Base-by-base conservation (phyloP, 2,113 vertebrate species). In the Epinephelus cyanopodus region DNA sequence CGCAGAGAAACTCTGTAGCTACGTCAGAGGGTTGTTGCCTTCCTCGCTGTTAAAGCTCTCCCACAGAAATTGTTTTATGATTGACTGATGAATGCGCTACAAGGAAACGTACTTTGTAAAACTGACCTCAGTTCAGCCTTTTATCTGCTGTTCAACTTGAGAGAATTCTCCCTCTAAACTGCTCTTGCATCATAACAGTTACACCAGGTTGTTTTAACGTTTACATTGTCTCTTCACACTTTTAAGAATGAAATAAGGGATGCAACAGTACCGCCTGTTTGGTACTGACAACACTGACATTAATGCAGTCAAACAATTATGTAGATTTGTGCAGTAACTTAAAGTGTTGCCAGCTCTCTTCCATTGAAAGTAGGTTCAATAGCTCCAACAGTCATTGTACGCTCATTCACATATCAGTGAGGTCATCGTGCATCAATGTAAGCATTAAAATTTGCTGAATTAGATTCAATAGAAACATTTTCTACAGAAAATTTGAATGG, bases 141-240 rank as follows among this genome's bases (percentile, higher is more conserved):
- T 72, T 66, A 50, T 63, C 29, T 56, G 64, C 48, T 72, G 62
- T 57, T 76, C 37, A 42, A 18, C 39, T 64, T 19, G 42, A 68
- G 10, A 42, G 23, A 50, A 29, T 77, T 39, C 21, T 42, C 8
- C 45, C 37, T 63, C 2, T 7, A 47, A 74, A 23, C 42, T 39
- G 8, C 66, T 65, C 1, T 13, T 80, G 7, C 11, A 29, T 56
- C 3, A 56, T 19, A 15, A 65, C 37, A 13, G 18, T 58, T 1
- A 39, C 45, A 50, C 25, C 37, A 25, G 23, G 45, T 54, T 23
- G 54, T 63, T 73, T 4, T 63, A 19, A 33, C 56, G n/a, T 64
- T 75, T 27, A 27, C 29, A n/a, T 10, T n/a, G n/a, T 57, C 2
- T 6, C 23, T 18, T 54, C 15, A 42, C 52, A 29, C 37, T 18